Evolutionary conservation across 2,888 invertebrate species (phyloP).

Genomic region (Chalcis sispes): DNA sequence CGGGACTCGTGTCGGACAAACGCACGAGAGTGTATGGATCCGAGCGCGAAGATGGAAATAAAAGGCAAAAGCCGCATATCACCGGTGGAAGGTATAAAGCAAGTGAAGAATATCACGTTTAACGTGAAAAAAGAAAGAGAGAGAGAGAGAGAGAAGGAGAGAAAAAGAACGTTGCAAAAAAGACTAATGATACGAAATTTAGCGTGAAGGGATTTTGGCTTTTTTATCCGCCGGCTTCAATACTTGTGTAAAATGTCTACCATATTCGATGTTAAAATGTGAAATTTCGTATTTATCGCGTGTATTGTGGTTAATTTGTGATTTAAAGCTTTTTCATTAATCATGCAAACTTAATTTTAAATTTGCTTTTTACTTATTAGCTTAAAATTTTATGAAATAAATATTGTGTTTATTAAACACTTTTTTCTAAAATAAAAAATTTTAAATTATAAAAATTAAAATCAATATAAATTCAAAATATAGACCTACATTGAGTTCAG

Average conservation of each 20-base stretch:
- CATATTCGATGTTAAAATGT: conserved; percentile 18
- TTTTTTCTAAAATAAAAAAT: too few relatives aligned
- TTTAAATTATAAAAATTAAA: too few relatives aligned
- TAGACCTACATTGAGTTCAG: too few relatives aligned
- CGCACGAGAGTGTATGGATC: background rate
- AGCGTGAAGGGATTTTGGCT: conserved; percentile 36
- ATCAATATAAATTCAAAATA: too few relatives aligned
- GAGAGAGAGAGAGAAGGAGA: background rate
- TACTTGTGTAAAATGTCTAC: conserved; percentile 5
- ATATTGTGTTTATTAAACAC: too few relatives aligned
- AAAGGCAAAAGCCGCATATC: background rate
- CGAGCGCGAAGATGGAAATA: too few relatives aligned
- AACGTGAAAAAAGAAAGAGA: too few relatives aligned
- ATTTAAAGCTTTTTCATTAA: conserved; percentile 7
- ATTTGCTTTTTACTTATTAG: background rate
- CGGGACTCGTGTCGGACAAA: background rate
- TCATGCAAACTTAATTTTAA: background rate
- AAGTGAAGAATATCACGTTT: background rate
- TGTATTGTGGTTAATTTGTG: background rate
- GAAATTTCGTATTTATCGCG: conserved; percentile 31
- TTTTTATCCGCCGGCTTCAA: conserved; percentile 13
- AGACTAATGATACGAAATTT: conserved; percentile 45
- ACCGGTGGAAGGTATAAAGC: background rate
- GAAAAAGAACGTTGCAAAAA: background rate
- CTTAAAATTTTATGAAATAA: too few relatives aligned